phyloP scores from a whole-genome alignment of 2,113 vertebrate species.

The Aegotheles bennettii region DNA sequence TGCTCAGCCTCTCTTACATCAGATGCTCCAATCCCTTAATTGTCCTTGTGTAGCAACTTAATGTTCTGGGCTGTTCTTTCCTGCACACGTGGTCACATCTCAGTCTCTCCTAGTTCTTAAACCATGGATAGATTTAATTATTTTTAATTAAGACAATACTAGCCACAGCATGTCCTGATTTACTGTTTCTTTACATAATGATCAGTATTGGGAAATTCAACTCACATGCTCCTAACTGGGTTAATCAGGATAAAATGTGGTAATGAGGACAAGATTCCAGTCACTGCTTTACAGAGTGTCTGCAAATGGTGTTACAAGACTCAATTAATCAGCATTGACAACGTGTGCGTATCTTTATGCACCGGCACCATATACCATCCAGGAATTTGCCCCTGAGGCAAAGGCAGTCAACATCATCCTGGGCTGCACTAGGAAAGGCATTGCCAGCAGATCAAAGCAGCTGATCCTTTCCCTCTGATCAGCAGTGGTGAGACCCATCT shows the following conservation, averaged over 20 bases:
- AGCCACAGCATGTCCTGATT: neutral
- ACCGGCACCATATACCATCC: neutral
- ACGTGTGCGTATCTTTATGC: neutral
- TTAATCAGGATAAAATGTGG: neutral
- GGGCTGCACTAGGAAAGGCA: neutral
- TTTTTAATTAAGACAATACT: neutral
- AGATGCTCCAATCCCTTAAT: neutral
- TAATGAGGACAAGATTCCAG: neutral
- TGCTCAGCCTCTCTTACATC: neutral
- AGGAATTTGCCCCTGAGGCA: neutral
- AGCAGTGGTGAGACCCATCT: neutral
- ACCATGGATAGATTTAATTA: neutral
- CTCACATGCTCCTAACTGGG: neutral
- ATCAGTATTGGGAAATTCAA: neutral
- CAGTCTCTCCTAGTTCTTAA: neutral
- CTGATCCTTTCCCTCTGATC: neutral
- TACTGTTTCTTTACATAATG: neutral
- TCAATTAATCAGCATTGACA: neutral
- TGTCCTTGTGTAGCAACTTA: neutral
- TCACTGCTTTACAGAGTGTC: neutral
- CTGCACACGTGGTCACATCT: neutral
- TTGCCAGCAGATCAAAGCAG: neutral
- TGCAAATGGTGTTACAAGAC: neutral
- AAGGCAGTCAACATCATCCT: neutral
- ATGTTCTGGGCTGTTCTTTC: neutral